Evolutionary conservation across 2,888 invertebrate genomes (phyloP), one percentile per base, ranked within the genome.

Genomic region (Uropetala carovei): DNA sequence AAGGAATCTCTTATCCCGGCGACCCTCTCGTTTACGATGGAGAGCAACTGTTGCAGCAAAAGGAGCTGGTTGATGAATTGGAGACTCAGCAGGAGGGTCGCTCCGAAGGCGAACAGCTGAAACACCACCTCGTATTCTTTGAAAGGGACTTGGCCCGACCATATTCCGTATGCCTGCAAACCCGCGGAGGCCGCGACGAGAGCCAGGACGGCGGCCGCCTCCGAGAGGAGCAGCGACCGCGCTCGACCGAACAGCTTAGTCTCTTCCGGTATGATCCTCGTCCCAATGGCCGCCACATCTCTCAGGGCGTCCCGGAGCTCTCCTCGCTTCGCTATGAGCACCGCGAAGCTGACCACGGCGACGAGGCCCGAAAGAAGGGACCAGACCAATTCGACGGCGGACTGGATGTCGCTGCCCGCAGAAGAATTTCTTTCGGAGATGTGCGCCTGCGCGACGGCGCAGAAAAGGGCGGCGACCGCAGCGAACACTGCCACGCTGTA

Each of bases 11-110:
- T 30, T 43, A 89, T 89, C 43, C 64, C 64, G 9, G 89, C n/a
- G 16, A 89, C 64, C 56, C 43, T 89, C 43, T 89, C 89, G 68
- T 89, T 89, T 43, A 89, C 89, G 18, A 89, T 64, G 43, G 56
- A 30, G 11, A 89, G 64, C 8, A 89, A 64, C 43, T 89, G 89
- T n/a, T 89, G 89, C 56, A 89, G 89, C 16, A 89, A n/a, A 2
- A 89, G 89, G 18, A 89, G 64, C 43, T 89, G 89, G 16, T 89
- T 89, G 60, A 89, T 89, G 89, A 89, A 89, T 64, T 89, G 89
- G 18, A 89, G 64, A 11, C 89, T 89, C 30, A 89, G 64, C 64
- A 89, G 4, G n/a, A 89, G 64, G 0, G 89, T 89, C 30, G 89
- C 89, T n/a, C 60, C 64, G 68, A 89, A 89, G 11, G 89, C 27